Percentiles rank a stretch among this genome's conserved stretches.
Conservation (phyloP, 2,113 vertebrate genomes). For the Ceuthmochares aereus region DNA sequence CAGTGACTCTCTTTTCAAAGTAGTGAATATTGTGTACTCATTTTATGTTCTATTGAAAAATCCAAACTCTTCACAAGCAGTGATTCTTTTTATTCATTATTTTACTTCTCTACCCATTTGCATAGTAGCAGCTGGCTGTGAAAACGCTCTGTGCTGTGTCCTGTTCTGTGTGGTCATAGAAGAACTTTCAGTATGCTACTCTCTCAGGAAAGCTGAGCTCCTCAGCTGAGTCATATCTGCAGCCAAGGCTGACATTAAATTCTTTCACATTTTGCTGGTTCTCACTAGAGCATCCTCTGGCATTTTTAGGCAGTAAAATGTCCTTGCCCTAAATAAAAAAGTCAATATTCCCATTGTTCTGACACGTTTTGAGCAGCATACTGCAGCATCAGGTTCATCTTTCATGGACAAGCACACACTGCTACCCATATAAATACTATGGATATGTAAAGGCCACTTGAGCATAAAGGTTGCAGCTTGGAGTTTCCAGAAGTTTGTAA, state of each 20-base stretch:
- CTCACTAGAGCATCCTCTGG: background rate
- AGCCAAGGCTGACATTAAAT: background rate
- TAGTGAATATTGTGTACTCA: background rate
- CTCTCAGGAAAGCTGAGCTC: background rate
- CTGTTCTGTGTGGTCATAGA: background rate
- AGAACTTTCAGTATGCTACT: background rate
- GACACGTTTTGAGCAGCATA: background rate
- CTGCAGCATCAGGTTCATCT: background rate
- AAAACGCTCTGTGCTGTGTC: background rate
- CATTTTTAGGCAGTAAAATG: background rate
- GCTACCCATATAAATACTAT: background rate
- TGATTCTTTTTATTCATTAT: background rate
- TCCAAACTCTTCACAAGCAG: background rate
- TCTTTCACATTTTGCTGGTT: background rate
- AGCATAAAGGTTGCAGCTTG: background rate
- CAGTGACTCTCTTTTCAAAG: background rate
- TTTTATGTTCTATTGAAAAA: background rate
- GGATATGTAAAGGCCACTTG: background rate
- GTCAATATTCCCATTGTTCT: background rate
- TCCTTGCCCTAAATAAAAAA: background rate
- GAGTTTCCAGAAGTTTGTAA: background rate
- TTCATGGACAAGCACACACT: background rate
- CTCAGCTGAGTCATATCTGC: accelerated
- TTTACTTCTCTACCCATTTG: background rate
- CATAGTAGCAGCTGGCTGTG: background rate